Base-by-base conservation (phyloP, 2,888 invertebrate genomes). In the Chymomyza caudatula region DNA sequence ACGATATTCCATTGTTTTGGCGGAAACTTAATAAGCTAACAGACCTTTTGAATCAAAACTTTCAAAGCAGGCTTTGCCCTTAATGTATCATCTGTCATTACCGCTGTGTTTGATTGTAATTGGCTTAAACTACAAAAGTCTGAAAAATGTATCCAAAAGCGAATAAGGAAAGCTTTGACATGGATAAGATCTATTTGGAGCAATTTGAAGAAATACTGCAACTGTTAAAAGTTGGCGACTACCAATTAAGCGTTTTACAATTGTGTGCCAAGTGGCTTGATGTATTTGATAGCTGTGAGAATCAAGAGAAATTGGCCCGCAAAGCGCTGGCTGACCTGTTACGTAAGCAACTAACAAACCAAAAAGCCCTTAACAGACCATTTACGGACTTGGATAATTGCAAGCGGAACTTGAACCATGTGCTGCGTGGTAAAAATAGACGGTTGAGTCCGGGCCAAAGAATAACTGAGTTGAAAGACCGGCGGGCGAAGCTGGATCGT, bases 281-380 rank as follows among this genome's bases (percentile, higher is more conserved):
- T 20, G 55, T 66, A n/a, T 71, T 83, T 25, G 71, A 73, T 37
- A 73, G 71, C 17, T 71, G 68, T 5, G 43, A 61, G 0, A 58
- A 67, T 19, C 64, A 72, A 0, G 68, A 80, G 42, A 77, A 77
- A 53, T 13, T 67, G 4, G 60, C 65, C 4, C 70, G 82, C 17
- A 78, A 83, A 52, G 71, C 68, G 22, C 61, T 83, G 6, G 66
- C 70, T 4, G 65, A 71, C 0, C 53, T 80, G 11, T 19, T 80
- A 51, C 70, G 69, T 23, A 61, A 69, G 4, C 82, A 83, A n/a
- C 25, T 83, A 1, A 69, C 65, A 17, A 55, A 55, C 2, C 15
- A 67, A 0, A 65, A 62, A 2, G 52, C 17, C 4, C 54, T 76
- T 3, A 51, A 60, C 0, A 37, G 43, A n/a, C 76, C 76, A 0